Base-by-base conservation (phyloP, 2,888 invertebrate species). In the Nasonia oneida region DNA sequence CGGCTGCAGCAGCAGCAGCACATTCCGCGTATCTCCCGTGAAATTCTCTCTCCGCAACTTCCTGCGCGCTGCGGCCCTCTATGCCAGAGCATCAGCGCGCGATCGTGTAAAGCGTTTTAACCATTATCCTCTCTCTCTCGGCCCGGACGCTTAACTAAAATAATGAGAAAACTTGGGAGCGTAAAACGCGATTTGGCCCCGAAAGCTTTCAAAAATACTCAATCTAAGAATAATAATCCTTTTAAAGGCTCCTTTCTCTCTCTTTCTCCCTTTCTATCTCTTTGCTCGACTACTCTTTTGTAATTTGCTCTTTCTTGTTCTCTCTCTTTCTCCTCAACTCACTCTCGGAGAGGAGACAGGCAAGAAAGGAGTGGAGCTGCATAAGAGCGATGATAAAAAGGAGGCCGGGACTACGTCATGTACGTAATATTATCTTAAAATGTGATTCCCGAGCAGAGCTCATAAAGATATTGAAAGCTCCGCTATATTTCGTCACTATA, bases 191-290 rank as follows among this genome's bases (percentile, higher is more conserved):
- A 86, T 83, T 86, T 37, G 37, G 3, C 37, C 64, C 70, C 39
- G 80, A 76, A 57, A 81, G 61, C 76, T 83, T 73, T 83, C 37
- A 57, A 81, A 77, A 83, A 81, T 81, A 86, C 84, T 84, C 84
- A 77, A 83, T 42, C 53, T 47, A 75, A 83, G 80, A 83, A 82
- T 80, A 81, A 78, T 84, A 77, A 83, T 84, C 57, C 74, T 42
- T 78, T 81, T 81, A 84, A 80, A 64, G 33, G 57, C 50, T 81
- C 53, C 42, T 29, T 73, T 73, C 23, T 57, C 29, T 42, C 39
- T 78, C 39, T 78, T 75, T 42, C 39, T 29, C 29, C 74, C 78
- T 50, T 10, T 18, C 74, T 73, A 64, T 53, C 76, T 47, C 33
- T 64, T 42, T 47, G 3, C 78, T 33, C 53, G 6, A 47, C 47